Base-by-base conservation (phyloP, 2,113 vertebrate genomes). In the Paradisaea rubra region DNA sequence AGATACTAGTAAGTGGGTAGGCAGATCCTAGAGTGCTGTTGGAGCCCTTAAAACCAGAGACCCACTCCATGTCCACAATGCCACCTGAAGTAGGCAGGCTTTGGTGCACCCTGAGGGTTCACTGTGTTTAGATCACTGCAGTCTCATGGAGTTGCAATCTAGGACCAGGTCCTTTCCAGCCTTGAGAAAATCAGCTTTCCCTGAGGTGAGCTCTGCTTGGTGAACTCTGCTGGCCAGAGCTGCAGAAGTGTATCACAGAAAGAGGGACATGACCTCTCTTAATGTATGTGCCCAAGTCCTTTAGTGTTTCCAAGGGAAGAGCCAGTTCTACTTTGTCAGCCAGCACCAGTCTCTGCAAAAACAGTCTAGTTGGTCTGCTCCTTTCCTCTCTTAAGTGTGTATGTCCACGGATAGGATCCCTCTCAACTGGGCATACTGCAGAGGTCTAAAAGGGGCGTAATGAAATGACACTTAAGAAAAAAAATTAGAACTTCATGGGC, bases 301-400 rank as follows among this genome's bases (percentile, higher is more conserved):
- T 68, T 11, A 47, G 11, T 16, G 25, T 63, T 88, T 60, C 24
- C 17, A 24, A 66, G 72, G 37, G 9, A 91, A 69, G 28, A 61
- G 24, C 20, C 31, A 47, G 4, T 68, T 89, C 13, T 81, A 7
- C 16, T 73, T 81, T 30, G 47, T 54, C 39, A 69, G 31, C 47
- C 65, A 74, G 57, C 61, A 52, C 27, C 39, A 52, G 15, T 31
- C 16, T 53, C 65, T 74, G 13, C 10, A 33, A 12, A 47, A 78
- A 7, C 49, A 79, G 6, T 53, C 54, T 49, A 1, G 25, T 59
- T 0, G 0, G 5, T 42, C 56, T 19, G 3, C 27, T 64, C 16
- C 41, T 80, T 81, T 56, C 37, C 33, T 44, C 24, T 81, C 25
- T 33, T 21, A 45, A 19, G 10, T 22, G 4, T 59, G 4, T 63